phyloP scores from a whole-genome alignment of 1,140 invertebrate species.

The Phortica variegata region DNA sequence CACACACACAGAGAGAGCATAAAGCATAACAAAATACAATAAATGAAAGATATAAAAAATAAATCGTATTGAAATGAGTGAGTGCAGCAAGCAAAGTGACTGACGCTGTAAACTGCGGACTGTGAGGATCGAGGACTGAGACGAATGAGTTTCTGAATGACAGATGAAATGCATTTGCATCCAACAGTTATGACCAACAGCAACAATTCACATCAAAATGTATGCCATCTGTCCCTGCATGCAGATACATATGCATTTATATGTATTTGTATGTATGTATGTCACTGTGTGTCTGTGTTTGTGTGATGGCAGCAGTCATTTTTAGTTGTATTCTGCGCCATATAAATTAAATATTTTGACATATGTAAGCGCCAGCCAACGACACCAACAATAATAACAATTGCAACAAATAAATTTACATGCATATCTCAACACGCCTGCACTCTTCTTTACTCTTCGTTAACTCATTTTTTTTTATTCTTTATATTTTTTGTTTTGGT shows the following conservation, averaged over 20 bases:
- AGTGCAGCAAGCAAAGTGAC: no score
- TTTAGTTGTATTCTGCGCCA: slow-evolving; percentile 42
- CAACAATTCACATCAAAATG: no score
- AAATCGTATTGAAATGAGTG: slow-evolving; percentile 44
- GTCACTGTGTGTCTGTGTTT: neutral
- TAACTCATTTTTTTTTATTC: no score
- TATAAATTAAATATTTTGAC: slow-evolving; percentile 55
- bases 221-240: no score
- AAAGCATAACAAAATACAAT: slow-evolving; percentile 16
- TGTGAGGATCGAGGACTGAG: neutral
- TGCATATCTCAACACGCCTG: no score
- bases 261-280: neutral
- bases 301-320: slow-evolving; percentile 18
- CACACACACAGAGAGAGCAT: neutral
- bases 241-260: neutral
- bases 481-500: slow-evolving; percentile 29
- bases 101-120: no score
- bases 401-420: slow-evolving; percentile 53
- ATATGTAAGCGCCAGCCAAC: slow-evolving; percentile 43
- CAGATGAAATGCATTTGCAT: slow-evolving; percentile 29
- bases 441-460: no score
- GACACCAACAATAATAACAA: slow-evolving; percentile 31
- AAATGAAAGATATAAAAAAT: slow-evolving; percentile 47
- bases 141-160: slow-evolving; percentile 26
- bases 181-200: neutral